Evolutionary conservation across 2,888 invertebrate genomes (phyloP).

Genomic region (Andrena praecox): DNA sequence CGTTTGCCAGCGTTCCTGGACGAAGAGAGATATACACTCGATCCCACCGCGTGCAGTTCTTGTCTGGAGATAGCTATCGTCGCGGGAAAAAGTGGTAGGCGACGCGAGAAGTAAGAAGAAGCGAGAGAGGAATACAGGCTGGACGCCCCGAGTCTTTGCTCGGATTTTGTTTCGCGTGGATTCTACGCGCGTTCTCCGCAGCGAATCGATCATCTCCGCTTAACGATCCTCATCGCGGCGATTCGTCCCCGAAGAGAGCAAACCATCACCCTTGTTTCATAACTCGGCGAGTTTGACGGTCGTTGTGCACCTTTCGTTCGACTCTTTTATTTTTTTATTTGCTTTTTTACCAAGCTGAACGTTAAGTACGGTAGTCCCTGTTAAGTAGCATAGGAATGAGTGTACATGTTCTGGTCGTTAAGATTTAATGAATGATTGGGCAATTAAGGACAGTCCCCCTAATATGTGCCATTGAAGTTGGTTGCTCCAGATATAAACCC

Average conservation of each 20-base stretch:
- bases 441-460: slow-evolving; percentile 1
- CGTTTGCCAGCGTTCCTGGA: slow-evolving; percentile 1
- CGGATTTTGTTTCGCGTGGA: slow-evolving; percentile 62
- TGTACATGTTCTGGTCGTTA: background rate
- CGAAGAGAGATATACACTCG: slow-evolving; percentile 36
- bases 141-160: slow-evolving; percentile 49
- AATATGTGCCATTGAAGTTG: background rate
- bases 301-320: background rate
- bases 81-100: slow-evolving; percentile 60
- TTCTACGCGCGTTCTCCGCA: slow-evolving; percentile 47
- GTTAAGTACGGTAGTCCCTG: background rate
- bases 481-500: background rate
- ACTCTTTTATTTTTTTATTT: no score
- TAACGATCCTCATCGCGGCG: slow-evolving; percentile 32
- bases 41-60: slow-evolving; percentile 13
- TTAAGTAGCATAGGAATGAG: background rate
- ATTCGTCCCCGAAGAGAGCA: background rate
- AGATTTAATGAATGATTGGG: slow-evolving; percentile 1
- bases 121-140: slow-evolving; percentile 18
- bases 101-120: slow-evolving; percentile 6
- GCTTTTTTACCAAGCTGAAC: no score
- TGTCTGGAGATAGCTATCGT: slow-evolving; percentile 34
- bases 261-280: background rate
- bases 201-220: slow-evolving; percentile 43
- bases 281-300: background rate